These are phyloP conservation scores for Agrypnia vestita DNA, from an alignment of 1,140 invertebrate species.

Conservation along the genomic window DNA sequence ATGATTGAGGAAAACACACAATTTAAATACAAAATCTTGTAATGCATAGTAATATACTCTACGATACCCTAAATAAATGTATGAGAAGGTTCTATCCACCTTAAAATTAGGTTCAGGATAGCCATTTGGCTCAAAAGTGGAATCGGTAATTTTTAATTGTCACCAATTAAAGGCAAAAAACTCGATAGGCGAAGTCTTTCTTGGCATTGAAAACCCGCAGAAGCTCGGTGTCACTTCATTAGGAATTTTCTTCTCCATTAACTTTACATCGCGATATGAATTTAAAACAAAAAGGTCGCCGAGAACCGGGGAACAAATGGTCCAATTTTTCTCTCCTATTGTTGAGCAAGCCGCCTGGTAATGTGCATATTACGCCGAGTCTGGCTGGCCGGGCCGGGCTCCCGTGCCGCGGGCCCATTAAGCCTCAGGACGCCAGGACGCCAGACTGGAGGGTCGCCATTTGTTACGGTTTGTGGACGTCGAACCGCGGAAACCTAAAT, in stretches of 20 bases:
- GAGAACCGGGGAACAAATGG: constrained; percentile 12
- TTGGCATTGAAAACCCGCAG: not conserved
- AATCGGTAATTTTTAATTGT: too few species aligned
- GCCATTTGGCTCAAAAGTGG: too few species aligned
- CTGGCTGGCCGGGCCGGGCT: not conserved
- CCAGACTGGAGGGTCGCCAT: constrained; percentile 2
- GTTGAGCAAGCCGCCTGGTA: constrained; percentile 11
- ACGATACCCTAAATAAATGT: too few species aligned
- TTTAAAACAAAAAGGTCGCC: constrained; percentile 38
- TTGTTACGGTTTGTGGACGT: constrained; percentile 21
- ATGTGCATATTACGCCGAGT: constrained; percentile 38
- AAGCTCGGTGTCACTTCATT: constrained; percentile 28
- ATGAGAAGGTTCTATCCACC: too few species aligned
- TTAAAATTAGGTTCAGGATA: too few species aligned
- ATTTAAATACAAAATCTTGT: too few species aligned
- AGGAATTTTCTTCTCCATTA: constrained; percentile 43
- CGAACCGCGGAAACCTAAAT: constrained; percentile 4
- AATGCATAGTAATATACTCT: too few species aligned
- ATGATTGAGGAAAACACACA: too few species aligned
- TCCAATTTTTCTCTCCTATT: constrained; percentile 43
- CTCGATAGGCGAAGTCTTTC: not conserved
- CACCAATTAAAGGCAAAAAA: not conserved
- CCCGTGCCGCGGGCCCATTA: not conserved
- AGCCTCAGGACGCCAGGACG: constrained; percentile 2
- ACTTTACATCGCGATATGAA: constrained; percentile 41